phyloP scores from a whole-genome alignment of 2,113 vertebrate species.

The Promerops cafer region DNA sequence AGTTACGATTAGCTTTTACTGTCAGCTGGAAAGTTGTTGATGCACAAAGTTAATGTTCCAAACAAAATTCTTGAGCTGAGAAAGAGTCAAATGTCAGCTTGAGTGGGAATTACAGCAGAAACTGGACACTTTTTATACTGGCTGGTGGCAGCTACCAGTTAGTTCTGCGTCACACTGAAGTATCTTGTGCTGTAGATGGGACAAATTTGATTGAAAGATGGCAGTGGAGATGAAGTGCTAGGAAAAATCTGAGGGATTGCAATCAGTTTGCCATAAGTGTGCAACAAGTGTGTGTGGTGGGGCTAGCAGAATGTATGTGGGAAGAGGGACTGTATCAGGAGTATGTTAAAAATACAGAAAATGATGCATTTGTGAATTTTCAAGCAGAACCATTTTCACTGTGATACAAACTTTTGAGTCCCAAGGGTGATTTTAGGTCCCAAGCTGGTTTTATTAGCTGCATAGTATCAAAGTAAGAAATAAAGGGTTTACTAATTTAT shows the following conservation, averaged over 20 bases:
- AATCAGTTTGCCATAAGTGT: background rate
- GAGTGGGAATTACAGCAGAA: background rate
- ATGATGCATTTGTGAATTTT: background rate
- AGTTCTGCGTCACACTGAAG: background rate
- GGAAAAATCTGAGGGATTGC: background rate
- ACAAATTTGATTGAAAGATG: background rate
- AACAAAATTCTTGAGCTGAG: background rate
- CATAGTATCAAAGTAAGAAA: background rate
- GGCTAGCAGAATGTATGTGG: background rate
- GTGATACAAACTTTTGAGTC: background rate
- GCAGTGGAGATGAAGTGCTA: background rate
- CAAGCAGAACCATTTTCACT: background rate
- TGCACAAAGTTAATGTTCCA: background rate
- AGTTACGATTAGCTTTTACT: background rate
- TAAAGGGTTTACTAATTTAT: background rate
- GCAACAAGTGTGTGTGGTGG: background rate
- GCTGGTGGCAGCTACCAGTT: background rate
- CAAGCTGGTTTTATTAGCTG: background rate
- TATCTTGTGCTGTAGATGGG: background rate
- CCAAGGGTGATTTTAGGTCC: background rate
- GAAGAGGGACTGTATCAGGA: background rate
- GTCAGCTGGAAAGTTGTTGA: background rate
- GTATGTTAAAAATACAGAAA: background rate
- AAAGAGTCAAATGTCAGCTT: background rate
- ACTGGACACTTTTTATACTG: background rate